phyloP scores from a whole-genome alignment of 2,888 invertebrate species.

The Leptinotarsa rubiginosa region DNA sequence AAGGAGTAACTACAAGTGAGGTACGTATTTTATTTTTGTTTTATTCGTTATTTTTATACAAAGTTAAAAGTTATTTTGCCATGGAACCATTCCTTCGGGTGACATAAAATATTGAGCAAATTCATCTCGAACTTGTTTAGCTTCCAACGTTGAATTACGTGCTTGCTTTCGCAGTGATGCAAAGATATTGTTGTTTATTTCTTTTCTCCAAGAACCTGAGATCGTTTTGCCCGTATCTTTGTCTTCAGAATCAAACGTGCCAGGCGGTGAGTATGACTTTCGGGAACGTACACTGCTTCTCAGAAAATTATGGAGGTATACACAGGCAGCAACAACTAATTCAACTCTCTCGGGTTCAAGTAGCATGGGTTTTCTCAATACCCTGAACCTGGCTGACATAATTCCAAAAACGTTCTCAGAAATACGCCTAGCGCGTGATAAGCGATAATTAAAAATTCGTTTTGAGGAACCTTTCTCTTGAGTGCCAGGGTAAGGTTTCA shows the following conservation, averaged over 20 bases:
- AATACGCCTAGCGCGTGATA: too few species aligned
- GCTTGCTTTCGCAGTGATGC: not conserved
- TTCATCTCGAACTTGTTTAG: not conserved
- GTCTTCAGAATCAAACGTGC: not conserved
- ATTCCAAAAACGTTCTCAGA: not conserved
- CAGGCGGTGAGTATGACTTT: not conserved
- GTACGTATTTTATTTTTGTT: not conserved
- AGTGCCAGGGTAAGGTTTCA: not conserved
- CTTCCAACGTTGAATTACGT: not conserved
- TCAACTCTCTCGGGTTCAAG: not conserved
- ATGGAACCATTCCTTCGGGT: not conserved
- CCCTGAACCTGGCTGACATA: not conserved
- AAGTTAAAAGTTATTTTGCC: slow-evolving; percentile 5
- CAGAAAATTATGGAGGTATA: not conserved
- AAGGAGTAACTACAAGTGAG: not conserved
- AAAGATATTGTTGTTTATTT: not conserved
- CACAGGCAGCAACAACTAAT: not conserved
- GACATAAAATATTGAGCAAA: slow-evolving; percentile 1
- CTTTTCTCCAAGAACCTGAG: not conserved
- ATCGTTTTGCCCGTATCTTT: not conserved
- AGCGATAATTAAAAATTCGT: too few species aligned
- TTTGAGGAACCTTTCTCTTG: too few species aligned
- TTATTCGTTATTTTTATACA: not conserved
- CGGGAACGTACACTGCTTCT: not conserved
- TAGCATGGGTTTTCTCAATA: not conserved